Percentiles rank a stretch among this genome's conserved stretches.
phyloP scores from a whole-genome alignment of 2,888 invertebrate genomes.

The Panorpa germanica region DNA sequence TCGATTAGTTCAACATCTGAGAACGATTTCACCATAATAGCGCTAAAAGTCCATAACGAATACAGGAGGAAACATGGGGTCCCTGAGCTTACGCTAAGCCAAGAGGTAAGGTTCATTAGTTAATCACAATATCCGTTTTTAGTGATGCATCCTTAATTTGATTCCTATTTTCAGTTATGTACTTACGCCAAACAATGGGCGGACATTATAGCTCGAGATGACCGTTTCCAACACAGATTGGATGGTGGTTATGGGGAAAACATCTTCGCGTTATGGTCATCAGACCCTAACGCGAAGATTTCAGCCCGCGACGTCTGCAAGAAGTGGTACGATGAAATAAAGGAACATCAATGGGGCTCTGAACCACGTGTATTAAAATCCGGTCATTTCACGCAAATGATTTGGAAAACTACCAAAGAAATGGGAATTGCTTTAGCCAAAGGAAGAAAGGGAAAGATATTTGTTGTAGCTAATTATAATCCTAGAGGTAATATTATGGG shows the following conservation, averaged over 20 bases:
- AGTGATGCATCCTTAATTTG: neutral
- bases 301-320: constrained; percentile 32
- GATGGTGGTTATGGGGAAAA: constrained; percentile 43
- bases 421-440: constrained; percentile 53
- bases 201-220: constrained; percentile 39
- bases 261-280: constrained; percentile 33
- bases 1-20: constrained; percentile 8
- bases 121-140: too few relatives aligned
- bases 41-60: constrained; percentile 37
- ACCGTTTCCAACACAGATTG: constrained; percentile 42
- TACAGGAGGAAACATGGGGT: constrained; percentile 36
- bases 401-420: constrained; percentile 49
- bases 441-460: constrained; percentile 56
- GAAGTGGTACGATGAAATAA: constrained; percentile 38
- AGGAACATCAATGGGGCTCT: constrained; percentile 28
- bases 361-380: constrained; percentile 26
- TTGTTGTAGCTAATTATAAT: constrained; percentile 38
- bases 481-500: constrained; percentile 17
- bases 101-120: constrained; percentile 22
- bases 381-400: constrained; percentile 53
- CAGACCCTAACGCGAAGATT: constrained; percentile 28
- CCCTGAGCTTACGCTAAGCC: constrained; percentile 29
- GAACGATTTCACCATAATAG: constrained; percentile 25
- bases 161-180: constrained; percentile 26
- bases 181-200: constrained; percentile 53